Base-by-base conservation (phyloP, 2,888 invertebrate genomes). In the Scotopteryx bipunctaria region DNA sequence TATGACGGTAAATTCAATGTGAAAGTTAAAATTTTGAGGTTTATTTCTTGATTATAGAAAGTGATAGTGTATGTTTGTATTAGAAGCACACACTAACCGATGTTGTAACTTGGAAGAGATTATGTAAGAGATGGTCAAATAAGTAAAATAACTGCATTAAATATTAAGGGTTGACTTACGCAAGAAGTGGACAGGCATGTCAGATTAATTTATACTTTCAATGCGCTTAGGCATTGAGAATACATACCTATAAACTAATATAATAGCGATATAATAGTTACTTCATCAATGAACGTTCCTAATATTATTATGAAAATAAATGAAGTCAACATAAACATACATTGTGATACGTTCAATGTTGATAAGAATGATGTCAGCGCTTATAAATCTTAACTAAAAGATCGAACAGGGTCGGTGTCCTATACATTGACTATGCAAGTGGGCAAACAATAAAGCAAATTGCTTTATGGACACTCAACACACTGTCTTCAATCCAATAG, bases 321-420 rank as follows among this genome's bases (percentile, higher is more conserved):
- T 55, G 49, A 36, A 61, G 51, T 52, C 58, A 62, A 58, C 45
- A 59, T 35, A 49, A 58, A 57, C 27, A 45, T 16, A 44, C 50
- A 57, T 53, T 52, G 52, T 56, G 32, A 55, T 51, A 64, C 49
- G 48, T 36, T 48, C 27, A 53, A 61, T 61, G 61, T 56, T 61
- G 70, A 68, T 73, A 72, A 66, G 64, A 65, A 59, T 67, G 70
- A 75, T 68, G 73, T 70, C 69, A 75, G 69, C 55, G 57, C 48
- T 47, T 61, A 74, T 73, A 76, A 79, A 81, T 81, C 73, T 71
- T 66, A 73, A 71, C 70, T 68, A 61, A 65, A 66, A 69, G 71
- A 76, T 74, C 65, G 69, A 75, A 56, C 64, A 72, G 69, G 84
- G 80, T 83, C 86, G 85, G 64, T 75, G 83, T 74, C 77, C 86